Evolutionary conservation across 2,113 vertebrate genomes (phyloP), one percentile per base, ranked within the genome.

Genomic region (Rhineura floridana): DNA sequence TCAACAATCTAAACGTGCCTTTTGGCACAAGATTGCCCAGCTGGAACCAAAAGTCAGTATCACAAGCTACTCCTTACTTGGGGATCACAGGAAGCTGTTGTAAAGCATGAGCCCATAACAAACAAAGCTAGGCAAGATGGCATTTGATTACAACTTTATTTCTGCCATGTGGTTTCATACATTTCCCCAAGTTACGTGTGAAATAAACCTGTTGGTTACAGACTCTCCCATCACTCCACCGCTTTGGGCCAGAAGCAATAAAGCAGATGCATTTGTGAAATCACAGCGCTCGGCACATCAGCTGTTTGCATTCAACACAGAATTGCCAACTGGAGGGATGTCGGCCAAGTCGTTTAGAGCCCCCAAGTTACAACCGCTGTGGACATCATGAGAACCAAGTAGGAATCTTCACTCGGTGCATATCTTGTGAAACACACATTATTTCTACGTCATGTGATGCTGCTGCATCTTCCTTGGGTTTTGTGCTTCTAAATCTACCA

Each of bases 401-500:
- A 39, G 12, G 23, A 52, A 21, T 1, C 30, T 70, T 52, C 39
- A 13, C 9, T 36, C n/a, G 12, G 78, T 21, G n/a, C 72, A 86
- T 4, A 21, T 11, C 67, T 39, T 84, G 76, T 28, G 44, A 65
- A 84, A n/a, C 1, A 2, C 0, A 52, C 79, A 59, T 72, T 7
- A 55, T 3, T 21, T 67, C 7, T 17, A 65, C 11, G 13, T 25
- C 4, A 4, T 36, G 23, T 0, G 0, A 1, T 1, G 36, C 63
- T 65, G 39, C 7, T 55, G 12, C 73, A 23, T 72, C 42, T 44
- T 72, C 81, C 55, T 63, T 46, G 23, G 39, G 13, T 50, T 59
- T 39, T 13, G 67, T 78, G 33, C 83, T 62, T 80, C 81, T 5
- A 55, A 75, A 69, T 72, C 91, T 94, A 98, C 95, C 96, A 98